These are phyloP conservation scores for Pentalonia nigronervosa DNA, from an alignment of 1,140 invertebrate genomes.

Conservation along the genomic window DNA sequence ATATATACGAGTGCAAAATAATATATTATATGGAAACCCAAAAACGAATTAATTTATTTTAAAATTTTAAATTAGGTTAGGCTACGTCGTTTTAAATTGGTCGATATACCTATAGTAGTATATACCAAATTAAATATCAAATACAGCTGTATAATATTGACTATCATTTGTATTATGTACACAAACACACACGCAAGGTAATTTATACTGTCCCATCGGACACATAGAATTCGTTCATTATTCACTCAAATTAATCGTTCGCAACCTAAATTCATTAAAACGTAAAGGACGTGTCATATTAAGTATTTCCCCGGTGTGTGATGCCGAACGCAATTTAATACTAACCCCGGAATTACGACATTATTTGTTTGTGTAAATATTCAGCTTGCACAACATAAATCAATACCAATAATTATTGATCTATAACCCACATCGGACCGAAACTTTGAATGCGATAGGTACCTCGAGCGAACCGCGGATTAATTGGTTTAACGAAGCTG, in stretches of 20 bases:
- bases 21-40: neutral
- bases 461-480: neutral
- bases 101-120: neutral
- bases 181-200: neutral
- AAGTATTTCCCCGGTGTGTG: slow-evolving; percentile 13
- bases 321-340: neutral
- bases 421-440: neutral
- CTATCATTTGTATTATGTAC: neutral
- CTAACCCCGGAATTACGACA: neutral
- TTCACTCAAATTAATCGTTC: slow-evolving; percentile 30
- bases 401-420: slow-evolving; percentile 4
- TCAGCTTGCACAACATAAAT: neutral
- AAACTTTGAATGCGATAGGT: neutral
- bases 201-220: slow-evolving; percentile 14
- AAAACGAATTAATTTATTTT: neutral
- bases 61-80: neutral
- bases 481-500: neutral
- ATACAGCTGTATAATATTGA: neutral
- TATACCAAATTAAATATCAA: neutral
- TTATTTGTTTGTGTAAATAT: neutral
- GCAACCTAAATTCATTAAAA: slow-evolving; percentile 1
- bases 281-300: neutral
- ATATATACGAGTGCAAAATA: neutral
- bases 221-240: neutral
- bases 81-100: neutral